Conservation (phyloP, 30 jellyfish, hydroid and myxozoan species). For the Chrysaora quinquecirrha region DNA sequence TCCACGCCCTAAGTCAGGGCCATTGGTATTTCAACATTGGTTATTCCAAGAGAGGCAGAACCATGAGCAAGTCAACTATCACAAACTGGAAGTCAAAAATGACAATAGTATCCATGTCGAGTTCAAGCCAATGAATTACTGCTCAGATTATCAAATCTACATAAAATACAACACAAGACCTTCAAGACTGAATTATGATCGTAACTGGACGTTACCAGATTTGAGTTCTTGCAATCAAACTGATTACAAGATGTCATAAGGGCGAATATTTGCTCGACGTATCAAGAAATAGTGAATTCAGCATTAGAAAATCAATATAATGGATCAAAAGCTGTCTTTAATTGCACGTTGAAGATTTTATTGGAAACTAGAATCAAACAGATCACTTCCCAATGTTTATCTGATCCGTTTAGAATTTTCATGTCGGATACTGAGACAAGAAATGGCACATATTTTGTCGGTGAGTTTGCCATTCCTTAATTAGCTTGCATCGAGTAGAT, state of each 20-base stretch:
- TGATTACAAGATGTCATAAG: slow-evolving; percentile 34
- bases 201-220: slow-evolving; percentile 69
- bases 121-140: slow-evolving; percentile 50
- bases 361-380: slow-evolving; percentile 14
- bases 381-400: neutral
- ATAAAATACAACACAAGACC: slow-evolving; percentile 47
- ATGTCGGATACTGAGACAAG: slow-evolving; percentile 36
- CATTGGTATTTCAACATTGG: slow-evolving; percentile 53
- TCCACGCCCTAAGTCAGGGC: slow-evolving; percentile 12
- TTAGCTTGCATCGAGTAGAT: no score
- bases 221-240: slow-evolving; percentile 37
- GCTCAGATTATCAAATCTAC: slow-evolving; percentile 40
- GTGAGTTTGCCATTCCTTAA: slow-evolving; percentile 7
- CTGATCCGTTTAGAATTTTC: slow-evolving; percentile 42
- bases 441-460: slow-evolving; percentile 28
- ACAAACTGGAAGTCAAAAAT: slow-evolving; percentile 11
- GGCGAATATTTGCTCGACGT: slow-evolving; percentile 36
- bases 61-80: slow-evolving; percentile 48
- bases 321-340: slow-evolving; percentile 2
- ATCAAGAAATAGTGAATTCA: slow-evolving; percentile 19
- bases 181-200: slow-evolving; percentile 31
- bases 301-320: neutral
- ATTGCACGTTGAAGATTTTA: slow-evolving; percentile 16
- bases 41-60: slow-evolving; percentile 24
- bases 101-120: slow-evolving; percentile 34